phyloP scores from a whole-genome alignment of 2,797 vertebrate species.

The Acanthis flammea region DNA sequence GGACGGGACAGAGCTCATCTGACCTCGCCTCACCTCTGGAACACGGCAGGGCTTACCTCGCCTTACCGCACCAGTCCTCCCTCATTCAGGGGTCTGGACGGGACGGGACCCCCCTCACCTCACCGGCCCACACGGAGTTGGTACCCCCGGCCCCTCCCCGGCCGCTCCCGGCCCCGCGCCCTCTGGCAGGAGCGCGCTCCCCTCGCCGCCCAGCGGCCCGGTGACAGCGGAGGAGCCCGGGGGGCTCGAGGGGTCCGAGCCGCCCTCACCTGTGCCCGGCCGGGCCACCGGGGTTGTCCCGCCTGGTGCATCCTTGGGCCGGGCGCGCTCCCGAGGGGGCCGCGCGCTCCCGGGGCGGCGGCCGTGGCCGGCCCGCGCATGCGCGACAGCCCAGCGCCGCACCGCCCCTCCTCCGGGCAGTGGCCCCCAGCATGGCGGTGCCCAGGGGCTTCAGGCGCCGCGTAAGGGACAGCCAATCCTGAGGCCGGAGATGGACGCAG shows the following conservation, averaged over 20 bases:
- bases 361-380: background rate
- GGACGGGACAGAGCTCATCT: background rate
- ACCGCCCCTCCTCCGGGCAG: background rate
- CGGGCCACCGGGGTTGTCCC: background rate
- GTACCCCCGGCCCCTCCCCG: too few relatives aligned
- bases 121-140: background rate
- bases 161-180: background rate
- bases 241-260: background rate
- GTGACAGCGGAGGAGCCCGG: too few relatives aligned
- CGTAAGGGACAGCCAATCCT: accelerated
- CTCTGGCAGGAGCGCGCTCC: background rate
- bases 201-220: too few relatives aligned
- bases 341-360: background rate
- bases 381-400: accelerated
- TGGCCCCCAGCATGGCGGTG: background rate
- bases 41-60: background rate
- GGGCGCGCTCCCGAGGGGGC: background rate
- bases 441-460: accelerated
- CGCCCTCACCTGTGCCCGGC: background rate
- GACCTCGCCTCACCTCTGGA: background rate
- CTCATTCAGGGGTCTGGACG: background rate
- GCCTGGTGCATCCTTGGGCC: background rate
- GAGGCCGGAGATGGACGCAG: accelerated
- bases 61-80: background rate
- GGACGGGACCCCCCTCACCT: background rate